phyloP scores from a whole-genome alignment of 2,113 vertebrate genomes.

The Pantherophis guttatus region DNA sequence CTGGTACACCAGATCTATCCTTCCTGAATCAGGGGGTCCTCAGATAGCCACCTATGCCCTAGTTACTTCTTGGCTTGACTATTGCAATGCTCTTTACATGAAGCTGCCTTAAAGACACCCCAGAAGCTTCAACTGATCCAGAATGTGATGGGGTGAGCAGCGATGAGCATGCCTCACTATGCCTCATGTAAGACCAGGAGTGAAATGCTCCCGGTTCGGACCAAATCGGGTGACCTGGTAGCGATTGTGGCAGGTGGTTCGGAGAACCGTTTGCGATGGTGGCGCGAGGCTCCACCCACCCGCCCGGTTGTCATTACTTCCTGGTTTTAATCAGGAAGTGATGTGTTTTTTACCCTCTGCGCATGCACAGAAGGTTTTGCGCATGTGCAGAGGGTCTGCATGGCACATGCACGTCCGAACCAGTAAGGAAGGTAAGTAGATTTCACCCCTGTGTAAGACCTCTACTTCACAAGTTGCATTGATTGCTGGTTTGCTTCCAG shows the following conservation, averaged over 20 bases:
- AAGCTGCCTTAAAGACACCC: neutral
- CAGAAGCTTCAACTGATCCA: neutral
- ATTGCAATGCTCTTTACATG: neutral
- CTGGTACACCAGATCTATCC: neutral
- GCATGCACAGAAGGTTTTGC: no score
- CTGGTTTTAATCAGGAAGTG: no score
- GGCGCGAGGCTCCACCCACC: no score
- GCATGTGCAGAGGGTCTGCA: no score
- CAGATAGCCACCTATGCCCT: neutral
- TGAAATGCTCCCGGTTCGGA: no score
- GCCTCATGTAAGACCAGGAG: neutral
- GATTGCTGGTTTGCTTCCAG: neutral
- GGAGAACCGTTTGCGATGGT: no score
- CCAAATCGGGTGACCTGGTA: no score
- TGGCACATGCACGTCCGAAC: no score
- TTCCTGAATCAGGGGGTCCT: neutral
- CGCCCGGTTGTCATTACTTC: no score
- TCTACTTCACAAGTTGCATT: neutral
- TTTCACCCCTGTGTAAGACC: neutral
- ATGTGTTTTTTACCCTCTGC: no score
- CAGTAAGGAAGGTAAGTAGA: no score
- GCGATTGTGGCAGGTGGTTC: no score
- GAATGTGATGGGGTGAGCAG: neutral
- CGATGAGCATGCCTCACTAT: neutral
- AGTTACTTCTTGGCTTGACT: neutral